Evolutionary conservation across 2,797 vertebrate species (phyloP), one percentile per base, ranked within the genome.

Genomic region (Chelidonichthys spinosus): DNA sequence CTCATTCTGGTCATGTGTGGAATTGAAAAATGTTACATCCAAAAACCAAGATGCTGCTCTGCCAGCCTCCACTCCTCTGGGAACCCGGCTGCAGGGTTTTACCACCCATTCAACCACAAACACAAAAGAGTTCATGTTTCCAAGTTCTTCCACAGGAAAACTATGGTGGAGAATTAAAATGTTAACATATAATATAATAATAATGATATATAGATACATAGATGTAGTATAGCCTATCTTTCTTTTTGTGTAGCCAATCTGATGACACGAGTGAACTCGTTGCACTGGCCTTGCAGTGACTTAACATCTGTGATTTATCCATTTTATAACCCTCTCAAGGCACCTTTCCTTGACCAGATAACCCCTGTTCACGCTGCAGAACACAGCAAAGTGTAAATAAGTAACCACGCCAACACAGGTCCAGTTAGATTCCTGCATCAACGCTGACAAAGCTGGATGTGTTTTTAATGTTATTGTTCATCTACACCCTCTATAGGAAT

Each of bases 311-410:
- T 39, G 18, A 59, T 42, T 35, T 49, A 0, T 58, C 62, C 17
- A 7, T 6, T 76, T 80, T 72, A 62, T 62, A 36, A 69, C 53
- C 18, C 54, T 32, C n/a, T 33, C 2, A 5, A 7, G 2, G 14
- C 11, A 59, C 61, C 53, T 18, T 66, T 63, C 62, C 59, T 2
- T 2, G 7, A 59, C 35, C 15, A 60, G 77, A 74, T 88, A 2
- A 69, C 54, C 69, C 54, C 55, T 53, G 76, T 39, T 71, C 40
- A 64, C 32, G 32, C 37, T 53, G 60, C 56, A 40, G 18, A 62
- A 58, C 49, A 47, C 50, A 43, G 59, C 11, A 53, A 64, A 36
- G 47, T 60, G 72, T 86, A 55, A 91, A 89, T 90, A 39, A 89
- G 63, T 85, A 85, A 90, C 74, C 39, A 39, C 0, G 1, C n/a